Evolutionary conservation across 2,797 vertebrate species (phyloP).

Genomic region (Myioborus melanocephalus): DNA sequence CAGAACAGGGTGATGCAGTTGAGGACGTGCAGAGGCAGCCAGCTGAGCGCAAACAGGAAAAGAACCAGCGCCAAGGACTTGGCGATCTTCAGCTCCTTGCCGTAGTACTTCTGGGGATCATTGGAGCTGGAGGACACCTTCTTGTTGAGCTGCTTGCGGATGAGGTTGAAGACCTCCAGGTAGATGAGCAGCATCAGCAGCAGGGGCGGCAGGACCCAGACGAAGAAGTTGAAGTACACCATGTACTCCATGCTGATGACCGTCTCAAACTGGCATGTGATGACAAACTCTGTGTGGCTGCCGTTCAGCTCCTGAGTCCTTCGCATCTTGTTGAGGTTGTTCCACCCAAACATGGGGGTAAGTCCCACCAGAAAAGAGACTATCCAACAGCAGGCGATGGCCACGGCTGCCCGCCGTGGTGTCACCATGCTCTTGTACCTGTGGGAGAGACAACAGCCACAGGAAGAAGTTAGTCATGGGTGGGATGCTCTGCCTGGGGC

Average conservation of each 20-base stretch:
- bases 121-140: conserved; percentile 83
- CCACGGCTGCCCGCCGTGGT: conserved; percentile 81
- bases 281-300: conserved; percentile 72
- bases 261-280: conserved; percentile 90
- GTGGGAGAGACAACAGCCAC: neutral
- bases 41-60: conserved; percentile 91
- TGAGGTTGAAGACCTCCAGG: conserved; percentile 95
- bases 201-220: conserved; percentile 94
- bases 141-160: conserved; percentile 93
- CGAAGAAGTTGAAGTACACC: conserved; percentile 98
- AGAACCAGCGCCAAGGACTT: conserved; percentile 94
- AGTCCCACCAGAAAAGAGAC: conserved; percentile 93
- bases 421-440: conserved; percentile 95
- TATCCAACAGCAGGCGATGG: conserved; percentile 90
- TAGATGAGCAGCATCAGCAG: conserved; percentile 94
- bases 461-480: neutral
- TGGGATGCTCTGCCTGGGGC: neutral
- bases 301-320: conserved; percentile 75
- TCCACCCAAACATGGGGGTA: conserved; percentile 96
- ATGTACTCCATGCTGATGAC: conserved; percentile 99
- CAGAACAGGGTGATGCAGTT: conserved; percentile 96
- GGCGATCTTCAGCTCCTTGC: conserved; percentile 95
- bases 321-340: conserved; percentile 82
- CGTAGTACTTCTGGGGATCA: conserved; percentile 92
- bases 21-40: conserved; percentile 94